Evolutionary conservation across 2,888 invertebrate species (phyloP).

Genomic region (Acanthopleura granulata): DNA sequence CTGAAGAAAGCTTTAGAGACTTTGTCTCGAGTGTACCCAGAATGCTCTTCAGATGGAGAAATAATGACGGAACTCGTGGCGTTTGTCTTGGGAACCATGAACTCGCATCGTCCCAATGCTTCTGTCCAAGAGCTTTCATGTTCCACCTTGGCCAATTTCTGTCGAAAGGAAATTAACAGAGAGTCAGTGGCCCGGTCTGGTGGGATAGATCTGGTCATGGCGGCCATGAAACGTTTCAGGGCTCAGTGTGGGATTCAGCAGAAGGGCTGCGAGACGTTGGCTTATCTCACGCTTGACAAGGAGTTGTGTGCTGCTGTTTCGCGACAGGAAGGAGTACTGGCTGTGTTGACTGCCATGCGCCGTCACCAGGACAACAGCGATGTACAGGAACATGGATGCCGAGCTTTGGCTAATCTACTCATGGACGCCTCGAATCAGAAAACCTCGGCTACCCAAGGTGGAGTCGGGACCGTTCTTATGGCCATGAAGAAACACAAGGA

Average conservation of each 20-base stretch:
- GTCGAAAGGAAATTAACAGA: not conserved
- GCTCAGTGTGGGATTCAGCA: not conserved
- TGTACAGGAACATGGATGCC: not conserved
- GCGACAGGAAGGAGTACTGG: not conserved
- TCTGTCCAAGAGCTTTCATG: not conserved
- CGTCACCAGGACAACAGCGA: not conserved
- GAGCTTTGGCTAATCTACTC: not conserved
- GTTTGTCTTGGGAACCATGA: conserved; percentile 5
- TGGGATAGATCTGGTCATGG: conserved; percentile 11
- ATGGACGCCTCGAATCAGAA: not conserved
- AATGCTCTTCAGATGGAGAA: not conserved
- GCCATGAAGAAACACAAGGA: not conserved
- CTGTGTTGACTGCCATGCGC: conserved; percentile 12
- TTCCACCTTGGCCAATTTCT: not conserved
- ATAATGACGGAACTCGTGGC: not conserved
- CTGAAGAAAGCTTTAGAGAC: not conserved
- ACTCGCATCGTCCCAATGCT: not conserved
- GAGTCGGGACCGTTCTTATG: not conserved
- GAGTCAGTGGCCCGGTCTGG: not conserved
- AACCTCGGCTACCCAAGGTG: not conserved
- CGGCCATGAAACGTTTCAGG: not conserved
- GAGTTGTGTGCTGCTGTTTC: not conserved
- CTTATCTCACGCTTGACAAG: not conserved
- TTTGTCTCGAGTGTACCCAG: not conserved
- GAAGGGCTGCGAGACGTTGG: not conserved